phyloP scores from a whole-genome alignment of 1,140 invertebrate genomes.

The Sitodiplosis mosellana region DNA sequence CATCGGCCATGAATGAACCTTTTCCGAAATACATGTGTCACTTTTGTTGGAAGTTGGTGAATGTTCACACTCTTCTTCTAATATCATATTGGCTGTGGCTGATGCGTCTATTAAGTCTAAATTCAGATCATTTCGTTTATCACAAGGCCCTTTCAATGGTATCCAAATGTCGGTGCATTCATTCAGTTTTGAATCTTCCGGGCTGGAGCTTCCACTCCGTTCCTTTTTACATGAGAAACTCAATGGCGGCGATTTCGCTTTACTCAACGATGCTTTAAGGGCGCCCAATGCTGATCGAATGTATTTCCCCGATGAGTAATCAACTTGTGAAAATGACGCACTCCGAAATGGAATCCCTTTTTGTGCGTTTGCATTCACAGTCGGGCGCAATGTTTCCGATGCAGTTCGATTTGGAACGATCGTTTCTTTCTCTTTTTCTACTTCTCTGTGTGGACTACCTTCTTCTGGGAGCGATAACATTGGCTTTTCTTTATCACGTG shows the following conservation, averaged over 20 bases:
- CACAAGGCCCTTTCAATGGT: background rate
- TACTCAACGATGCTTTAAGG: slow-evolving; percentile 4
- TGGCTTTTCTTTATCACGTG: slow-evolving; percentile 23
- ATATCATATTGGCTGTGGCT: no score
- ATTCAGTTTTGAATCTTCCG: background rate
- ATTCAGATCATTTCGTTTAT: no score
- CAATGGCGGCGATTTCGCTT: background rate
- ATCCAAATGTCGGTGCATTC: background rate
- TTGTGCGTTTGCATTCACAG: slow-evolving; percentile 30
- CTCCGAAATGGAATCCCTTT: slow-evolving; percentile 48
- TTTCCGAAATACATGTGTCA: background rate
- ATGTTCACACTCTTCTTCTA: no score
- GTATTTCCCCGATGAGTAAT: slow-evolving; percentile 31
- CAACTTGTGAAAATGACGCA: slow-evolving; percentile 68
- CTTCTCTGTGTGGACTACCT: slow-evolving; percentile 18
- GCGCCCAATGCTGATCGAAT: slow-evolving; percentile 18
- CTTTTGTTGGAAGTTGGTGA: no score
- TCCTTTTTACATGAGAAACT: background rate
- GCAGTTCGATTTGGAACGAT: background rate
- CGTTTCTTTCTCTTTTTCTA: background rate
- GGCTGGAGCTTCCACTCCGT: slow-evolving; percentile 1
- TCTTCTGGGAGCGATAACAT: slow-evolving; percentile 11
- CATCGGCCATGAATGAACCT: background rate
- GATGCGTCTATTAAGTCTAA: no score
- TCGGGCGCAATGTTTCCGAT: no score